These are phyloP conservation scores for Gastrophryne carolinensis DNA, from an alignment of 2,797 vertebrate species.

Conservation along the genomic window DNA sequence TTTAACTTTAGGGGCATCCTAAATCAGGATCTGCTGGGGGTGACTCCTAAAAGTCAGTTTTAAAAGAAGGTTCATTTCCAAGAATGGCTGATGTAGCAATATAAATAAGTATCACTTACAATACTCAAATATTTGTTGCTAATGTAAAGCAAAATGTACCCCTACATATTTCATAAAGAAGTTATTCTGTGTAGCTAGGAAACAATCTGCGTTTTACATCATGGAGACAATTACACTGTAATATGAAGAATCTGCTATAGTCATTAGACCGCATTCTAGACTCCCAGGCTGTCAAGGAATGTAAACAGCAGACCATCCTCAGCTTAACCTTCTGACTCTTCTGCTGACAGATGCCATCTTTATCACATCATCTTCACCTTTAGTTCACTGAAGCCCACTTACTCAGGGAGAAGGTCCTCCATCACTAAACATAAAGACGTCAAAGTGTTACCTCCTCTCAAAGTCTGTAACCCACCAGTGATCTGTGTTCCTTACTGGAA, in stretches of 20 bases:
- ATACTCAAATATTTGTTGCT: background rate
- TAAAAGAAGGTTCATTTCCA: too few species aligned
- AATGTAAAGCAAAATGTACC: background rate
- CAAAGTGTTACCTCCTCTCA: too few species aligned
- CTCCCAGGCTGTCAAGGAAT: constrained; percentile 13
- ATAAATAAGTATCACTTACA: too few species aligned
- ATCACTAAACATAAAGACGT: too few species aligned
- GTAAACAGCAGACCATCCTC: background rate
- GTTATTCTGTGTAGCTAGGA: background rate
- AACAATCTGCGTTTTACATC: background rate
- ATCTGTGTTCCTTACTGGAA: too few species aligned
- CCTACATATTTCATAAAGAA: background rate
- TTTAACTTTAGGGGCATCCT: too few species aligned
- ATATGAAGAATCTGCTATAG: background rate
- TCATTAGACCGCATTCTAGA: background rate
- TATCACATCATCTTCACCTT: background rate
- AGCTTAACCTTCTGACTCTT: background rate
- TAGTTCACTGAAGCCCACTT: background rate
- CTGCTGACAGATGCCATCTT: constrained; percentile 11
- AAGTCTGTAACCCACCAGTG: too few species aligned
- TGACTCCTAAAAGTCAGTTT: too few species aligned
- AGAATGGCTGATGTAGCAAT: too few species aligned
- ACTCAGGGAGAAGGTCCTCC: too few species aligned
- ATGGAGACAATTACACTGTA: background rate
- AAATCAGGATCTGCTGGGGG: too few species aligned